Percentiles rank a stretch among this genome's conserved stretches.
Conservation (phyloP, 2,113 vertebrate genomes). For the Opisthocomus hoazin region DNA sequence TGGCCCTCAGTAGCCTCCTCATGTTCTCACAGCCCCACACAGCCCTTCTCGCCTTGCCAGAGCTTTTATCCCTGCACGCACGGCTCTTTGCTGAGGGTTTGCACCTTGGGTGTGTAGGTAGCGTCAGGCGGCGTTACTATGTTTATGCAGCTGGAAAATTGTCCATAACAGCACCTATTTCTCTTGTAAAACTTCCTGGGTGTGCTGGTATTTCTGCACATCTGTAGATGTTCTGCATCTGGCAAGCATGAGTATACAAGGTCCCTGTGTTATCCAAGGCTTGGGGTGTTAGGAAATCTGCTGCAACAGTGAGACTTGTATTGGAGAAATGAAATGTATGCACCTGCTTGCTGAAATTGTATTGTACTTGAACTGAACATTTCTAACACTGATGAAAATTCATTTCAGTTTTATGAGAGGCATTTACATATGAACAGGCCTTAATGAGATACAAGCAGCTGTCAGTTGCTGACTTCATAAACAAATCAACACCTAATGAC, state of each 20-base stretch:
- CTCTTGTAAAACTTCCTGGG: neutral
- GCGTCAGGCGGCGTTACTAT: neutral
- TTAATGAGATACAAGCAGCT: constrained; percentile 78
- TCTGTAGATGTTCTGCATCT: constrained; percentile 9
- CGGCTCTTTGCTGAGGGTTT: neutral
- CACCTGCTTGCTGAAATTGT: constrained; percentile 58
- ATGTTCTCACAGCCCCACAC: neutral
- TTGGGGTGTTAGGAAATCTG: neutral
- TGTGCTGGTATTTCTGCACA: neutral
- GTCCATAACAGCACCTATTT: neutral
- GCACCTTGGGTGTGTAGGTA: neutral
- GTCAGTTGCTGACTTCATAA: constrained; percentile 75
- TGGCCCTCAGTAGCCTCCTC: neutral
- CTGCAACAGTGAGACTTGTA: neutral
- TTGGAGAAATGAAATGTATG: constrained; percentile 20
- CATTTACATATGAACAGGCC: constrained; percentile 76
- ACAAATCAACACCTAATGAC: constrained; percentile 80
- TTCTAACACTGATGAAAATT: constrained; percentile 73
- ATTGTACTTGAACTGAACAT: constrained; percentile 59
- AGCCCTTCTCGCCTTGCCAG: neutral
- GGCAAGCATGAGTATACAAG: neutral
- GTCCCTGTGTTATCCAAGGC: neutral
- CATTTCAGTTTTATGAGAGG: constrained; percentile 73
- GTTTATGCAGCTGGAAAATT: neutral
- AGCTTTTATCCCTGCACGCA: neutral